Evolutionary conservation across 2,113 vertebrate species (phyloP), one percentile per base, ranked within the genome.

Genomic region (Micromys minutus): DNA sequence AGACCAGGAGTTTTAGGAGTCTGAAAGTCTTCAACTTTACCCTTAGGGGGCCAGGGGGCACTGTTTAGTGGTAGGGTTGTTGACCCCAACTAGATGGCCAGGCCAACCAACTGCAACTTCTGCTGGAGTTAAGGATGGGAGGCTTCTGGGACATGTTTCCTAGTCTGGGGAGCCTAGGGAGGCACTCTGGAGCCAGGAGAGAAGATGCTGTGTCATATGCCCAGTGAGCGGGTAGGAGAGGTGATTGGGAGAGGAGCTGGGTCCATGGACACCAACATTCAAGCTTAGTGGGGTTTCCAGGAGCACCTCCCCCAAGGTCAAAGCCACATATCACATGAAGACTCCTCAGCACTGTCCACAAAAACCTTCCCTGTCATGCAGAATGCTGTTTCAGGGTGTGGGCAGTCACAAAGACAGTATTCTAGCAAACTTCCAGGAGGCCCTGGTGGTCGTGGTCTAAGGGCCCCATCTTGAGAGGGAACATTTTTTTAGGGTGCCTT

Each of bases 271-370:
- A n/a, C 47, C 36, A 42, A 42, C 2, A 59, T 71, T 31, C 19
- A n/a, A n/a, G 52, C 36, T 12, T 7, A 17, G 55, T 0, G 17
- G 71, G 42, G 61, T 17, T 84, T 84, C 26, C 17, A 84, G 81
- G 59, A 47, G n/a, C 9, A 4, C 29, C 5, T 2, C 39, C 5
- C 12, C 11, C 57, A 29, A 8, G 24, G 61, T 4, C 61, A 19
- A 77, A 84, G 55, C 29, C 36, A 39, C 42, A 16, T 0, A 3
- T 39, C 8, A 1, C 3, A 6, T 9, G n/a, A 57, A n/a, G 39
- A 36, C 0, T 1, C 26, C 1, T 0, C 5, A 19, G 34, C 22
- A 4, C 36, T 31, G 8, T 3, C 24, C 0, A 5, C 0, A 1
- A 36, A n/a, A 2, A 0, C 55, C 21, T 4, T 4, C 69, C 69